Percentiles rank a stretch among this genome's conserved stretches.
These are phyloP conservation scores for Lepidonotus clava DNA, from an alignment of 2,888 invertebrate species.

Conservation along the genomic window DNA sequence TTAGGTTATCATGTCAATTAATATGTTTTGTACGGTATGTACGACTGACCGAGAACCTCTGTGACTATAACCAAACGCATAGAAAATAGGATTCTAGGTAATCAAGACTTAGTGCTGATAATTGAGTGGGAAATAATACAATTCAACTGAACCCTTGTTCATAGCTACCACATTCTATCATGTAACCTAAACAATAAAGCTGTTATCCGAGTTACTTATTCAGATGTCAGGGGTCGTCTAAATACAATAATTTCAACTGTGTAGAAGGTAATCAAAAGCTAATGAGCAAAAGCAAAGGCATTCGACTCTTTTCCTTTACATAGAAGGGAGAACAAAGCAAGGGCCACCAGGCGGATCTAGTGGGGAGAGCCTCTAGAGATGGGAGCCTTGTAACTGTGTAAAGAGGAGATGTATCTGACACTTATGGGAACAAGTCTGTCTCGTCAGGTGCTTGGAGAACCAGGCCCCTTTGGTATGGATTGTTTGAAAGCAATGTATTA, in stretches of 20 bases:
- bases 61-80: too few relatives aligned
- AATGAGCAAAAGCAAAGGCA: not conserved
- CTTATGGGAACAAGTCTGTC: constrained; percentile 3
- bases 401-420: not conserved
- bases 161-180: not conserved
- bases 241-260: constrained; percentile 12
- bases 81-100: too few relatives aligned
- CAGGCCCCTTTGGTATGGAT: constrained; percentile 10
- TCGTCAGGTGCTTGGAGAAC: not conserved
- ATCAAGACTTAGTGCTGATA: too few relatives aligned
- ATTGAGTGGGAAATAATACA: too few relatives aligned
- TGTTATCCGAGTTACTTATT: not conserved
- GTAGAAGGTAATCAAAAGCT: constrained; percentile 8
- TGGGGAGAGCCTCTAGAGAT: not conserved
- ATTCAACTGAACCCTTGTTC: not conserved
- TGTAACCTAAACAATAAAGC: not conserved
- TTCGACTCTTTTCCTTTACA: too few relatives aligned
- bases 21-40: too few relatives aligned
- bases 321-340: not conserved
- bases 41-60: too few relatives aligned
- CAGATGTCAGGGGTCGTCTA: constrained; percentile 2
- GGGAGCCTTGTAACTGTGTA: not conserved
- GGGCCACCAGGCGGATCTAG: not conserved
- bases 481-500: constrained; percentile 42
- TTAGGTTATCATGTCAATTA: too few relatives aligned